Base-by-base conservation (phyloP, 1,140 invertebrate species). In the Coptotermes formosanus region DNA sequence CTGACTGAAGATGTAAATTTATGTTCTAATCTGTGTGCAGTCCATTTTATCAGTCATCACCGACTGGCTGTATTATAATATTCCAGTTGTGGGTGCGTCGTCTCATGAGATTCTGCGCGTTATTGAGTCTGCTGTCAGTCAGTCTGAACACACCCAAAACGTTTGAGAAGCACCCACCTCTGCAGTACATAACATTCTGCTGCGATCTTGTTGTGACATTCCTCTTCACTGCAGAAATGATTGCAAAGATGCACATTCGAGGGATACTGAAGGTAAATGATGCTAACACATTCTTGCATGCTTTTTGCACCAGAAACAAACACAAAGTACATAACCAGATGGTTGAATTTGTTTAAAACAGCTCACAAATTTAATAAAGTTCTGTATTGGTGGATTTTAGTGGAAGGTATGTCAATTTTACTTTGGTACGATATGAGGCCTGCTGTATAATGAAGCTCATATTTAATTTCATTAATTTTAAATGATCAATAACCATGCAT, bases 181-280 rank as follows among this genome's bases (percentile, higher is more conserved):
- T 99, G 88, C 95, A 97, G 90, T 98, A 96, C 89, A 93, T 97
- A 45, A 99, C 98, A 19, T 99, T 99, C 90, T 93, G 93, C 86
- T 94, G 95, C 86, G 98, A 99, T 91, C 93, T 97, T 25, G 91
- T 96, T 87, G 96, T 98, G 32, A 98, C 97, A 25, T 93, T 99
- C 89, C 92, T 99, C 64, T 99, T 99, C 90, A 98, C 97, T 23
- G 96, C 97, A 23, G 98, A 99, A 93, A 99, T 99, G 97, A 97
- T 99, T 88, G 97, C 97, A 48, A 99, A 99, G 92, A 99, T 99
- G 96, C 97, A 98, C 87, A 98, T 98, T 86, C 93, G 97, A 87
- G 98, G 98, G 19, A 96, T 99, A 87, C 90, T 98, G 25, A 96
- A 96, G 93, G 97, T 98, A 91, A 88, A 87, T 55, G 19, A 55